A percentile compares a stretch with the other conserved stretches of the same genome.
Conservation (phyloP, 1,140 invertebrate genomes). For the Brachionus calyciflorus region DNA sequence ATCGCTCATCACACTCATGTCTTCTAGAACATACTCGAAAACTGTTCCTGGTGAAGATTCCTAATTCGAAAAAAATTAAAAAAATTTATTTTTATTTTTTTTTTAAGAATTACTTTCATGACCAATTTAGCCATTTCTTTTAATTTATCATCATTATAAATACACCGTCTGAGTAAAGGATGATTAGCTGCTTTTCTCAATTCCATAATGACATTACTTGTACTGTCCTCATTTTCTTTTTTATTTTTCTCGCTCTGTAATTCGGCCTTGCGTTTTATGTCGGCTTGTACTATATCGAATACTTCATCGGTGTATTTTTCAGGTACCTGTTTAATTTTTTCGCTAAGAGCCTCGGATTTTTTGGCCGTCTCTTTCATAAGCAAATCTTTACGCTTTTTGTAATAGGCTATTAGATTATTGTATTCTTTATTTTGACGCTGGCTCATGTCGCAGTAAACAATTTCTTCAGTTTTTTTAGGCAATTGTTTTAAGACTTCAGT, state of each 20-base stretch:
- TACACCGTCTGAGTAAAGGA: conserved; percentile 74
- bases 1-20: conserved; percentile 80
- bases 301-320: conserved; percentile 58
- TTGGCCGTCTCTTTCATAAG: conserved; percentile 48
- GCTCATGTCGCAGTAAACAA: conserved; percentile 68
- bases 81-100: not conserved
- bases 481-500: conserved; percentile 68
- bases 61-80: conserved; percentile 49
- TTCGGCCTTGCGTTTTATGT: not conserved
- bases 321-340: conserved; percentile 62
- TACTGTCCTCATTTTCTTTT: conserved; percentile 7
- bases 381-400: conserved; percentile 53
- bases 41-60: conserved; percentile 51
- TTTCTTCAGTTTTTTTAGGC: conserved; percentile 73
- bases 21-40: conserved; percentile 72
- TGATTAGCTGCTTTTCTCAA: conserved; percentile 84
- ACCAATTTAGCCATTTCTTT: conserved; percentile 71
- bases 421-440: conserved; percentile 73
- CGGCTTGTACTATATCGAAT: conserved; percentile 18
- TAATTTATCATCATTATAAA: conserved; percentile 73
- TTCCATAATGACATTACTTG: conserved; percentile 75
- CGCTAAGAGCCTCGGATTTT: conserved; percentile 42
- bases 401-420: conserved; percentile 70
- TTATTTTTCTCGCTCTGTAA: not conserved
- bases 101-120: conserved; percentile 56